Conservation (phyloP, 2,888 invertebrate species). For the Drosophila limbata region DNA sequence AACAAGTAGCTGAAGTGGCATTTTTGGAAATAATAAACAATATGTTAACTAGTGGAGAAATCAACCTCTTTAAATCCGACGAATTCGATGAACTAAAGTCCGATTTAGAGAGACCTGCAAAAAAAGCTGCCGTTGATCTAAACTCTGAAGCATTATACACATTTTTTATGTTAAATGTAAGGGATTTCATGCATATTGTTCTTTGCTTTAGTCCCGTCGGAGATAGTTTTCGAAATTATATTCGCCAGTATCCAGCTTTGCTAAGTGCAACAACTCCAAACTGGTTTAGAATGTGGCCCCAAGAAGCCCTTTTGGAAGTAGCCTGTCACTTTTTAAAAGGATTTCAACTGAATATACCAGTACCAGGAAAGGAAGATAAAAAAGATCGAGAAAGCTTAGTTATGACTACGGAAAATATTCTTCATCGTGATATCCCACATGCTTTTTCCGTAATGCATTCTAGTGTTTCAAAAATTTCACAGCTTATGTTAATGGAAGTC, state of each 20-base stretch:
- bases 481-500: slow-evolving; percentile 91
- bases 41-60: slow-evolving; percentile 94
- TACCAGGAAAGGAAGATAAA: slow-evolving; percentile 87
- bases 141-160: slow-evolving; percentile 90
- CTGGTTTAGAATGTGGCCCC: slow-evolving; percentile 96
- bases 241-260: slow-evolving; percentile 94
- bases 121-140: slow-evolving; percentile 85
- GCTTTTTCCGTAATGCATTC: slow-evolving; percentile 93
- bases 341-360: slow-evolving; percentile 90
- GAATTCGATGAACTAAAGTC: slow-evolving; percentile 91
- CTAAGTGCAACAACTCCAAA: slow-evolving; percentile 95
- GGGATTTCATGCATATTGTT: slow-evolving; percentile 91
- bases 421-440: slow-evolving; percentile 89
- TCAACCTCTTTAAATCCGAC: slow-evolving; percentile 94
- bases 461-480: slow-evolving; percentile 91
- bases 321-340: slow-evolving; percentile 92
- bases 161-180: slow-evolving; percentile 91
- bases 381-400: slow-evolving; percentile 66
- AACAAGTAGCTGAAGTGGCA: slow-evolving; percentile 92
- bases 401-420: slow-evolving; percentile 86
- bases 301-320: slow-evolving; percentile 94
- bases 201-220: slow-evolving; percentile 97
- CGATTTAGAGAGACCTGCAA: slow-evolving; percentile 79
- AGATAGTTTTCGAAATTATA: slow-evolving; percentile 91
- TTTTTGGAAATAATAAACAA: slow-evolving; percentile 96